Evolutionary conservation across 2,888 invertebrate species (phyloP), one percentile per base, ranked within the genome.

Genomic region (Rosalia funebris): DNA sequence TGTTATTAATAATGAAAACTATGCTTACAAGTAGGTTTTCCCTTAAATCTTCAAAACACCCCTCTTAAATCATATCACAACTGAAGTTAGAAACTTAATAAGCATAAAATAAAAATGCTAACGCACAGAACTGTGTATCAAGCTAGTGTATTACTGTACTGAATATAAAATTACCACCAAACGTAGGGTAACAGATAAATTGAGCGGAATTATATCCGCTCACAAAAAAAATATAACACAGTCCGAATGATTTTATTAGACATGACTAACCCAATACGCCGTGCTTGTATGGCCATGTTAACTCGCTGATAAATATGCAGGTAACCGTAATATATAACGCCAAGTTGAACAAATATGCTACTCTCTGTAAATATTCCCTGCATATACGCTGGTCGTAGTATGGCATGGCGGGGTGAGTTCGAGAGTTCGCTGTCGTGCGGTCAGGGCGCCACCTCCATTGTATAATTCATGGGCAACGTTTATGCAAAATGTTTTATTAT

Each of bases 261-360:
- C 44, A 25, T 1, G 14, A 11, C 20, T 44, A 17, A 25, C 10
- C 17, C 14, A 25, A 11, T 2, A 12, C 20, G 7, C 25, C 12
- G 14, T 25, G 25, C 25, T 44, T 25, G 44, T 25, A 20, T 20
- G 19, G 44, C 12, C 25, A 44, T 44, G 44, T 44, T 44, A 44
- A 44, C 44, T 25, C 9, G 44, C 12, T 44, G 44, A 44, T 44
- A 44, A 44, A 44, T 44, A 44, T 14, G n/a, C 44, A 44, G 44
- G 44, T 44, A 11, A 11, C 19, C 20, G 44, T 25, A 44, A 44
- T 44, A 44, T 20, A 44, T 44, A 44, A 44, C 44, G 20, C 9
- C 25, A 14, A 20, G 17, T 44, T 44, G 19, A 44, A 44, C 44
- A 25, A 44, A 44, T 44, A 19, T 25, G 44, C 19, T 25, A 19